These are phyloP conservation scores for Smutsia temminckii DNA, from an alignment of 2,797 vertebrate species.

Conservation along the genomic window DNA sequence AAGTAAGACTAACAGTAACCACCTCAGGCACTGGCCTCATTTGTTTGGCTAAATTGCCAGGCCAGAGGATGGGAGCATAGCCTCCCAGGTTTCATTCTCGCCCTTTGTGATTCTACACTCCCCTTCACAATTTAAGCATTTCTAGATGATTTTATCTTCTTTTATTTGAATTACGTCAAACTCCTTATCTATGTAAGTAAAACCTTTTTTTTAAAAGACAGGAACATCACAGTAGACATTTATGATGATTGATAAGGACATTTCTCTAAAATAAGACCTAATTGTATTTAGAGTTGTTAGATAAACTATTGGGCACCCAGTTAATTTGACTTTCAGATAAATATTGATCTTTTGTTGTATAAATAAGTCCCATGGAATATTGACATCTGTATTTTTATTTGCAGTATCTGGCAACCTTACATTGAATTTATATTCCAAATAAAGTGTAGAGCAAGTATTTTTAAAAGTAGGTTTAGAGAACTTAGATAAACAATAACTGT, in stretches of 20 bases:
- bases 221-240: neutral
- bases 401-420: neutral
- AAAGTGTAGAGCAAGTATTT: neutral
- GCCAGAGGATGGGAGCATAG: neutral
- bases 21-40: neutral
- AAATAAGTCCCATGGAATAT: neutral
- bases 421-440: neutral
- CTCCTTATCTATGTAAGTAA: neutral
- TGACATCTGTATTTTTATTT: neutral
- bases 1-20: neutral
- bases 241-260: neutral
- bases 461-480: neutral
- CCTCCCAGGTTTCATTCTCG: neutral
- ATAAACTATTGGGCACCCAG: neutral
- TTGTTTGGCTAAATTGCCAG: neutral
- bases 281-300: neutral
- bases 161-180: neutral
- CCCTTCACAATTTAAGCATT: neutral
- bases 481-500: neutral
- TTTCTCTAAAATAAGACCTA: neutral
- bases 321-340: neutral
- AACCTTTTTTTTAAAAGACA: neutral
- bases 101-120: neutral
- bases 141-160: neutral
- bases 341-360: neutral